phyloP scores from a whole-genome alignment of 2,113 vertebrate genomes.

The Serilophus lunatus region DNA sequence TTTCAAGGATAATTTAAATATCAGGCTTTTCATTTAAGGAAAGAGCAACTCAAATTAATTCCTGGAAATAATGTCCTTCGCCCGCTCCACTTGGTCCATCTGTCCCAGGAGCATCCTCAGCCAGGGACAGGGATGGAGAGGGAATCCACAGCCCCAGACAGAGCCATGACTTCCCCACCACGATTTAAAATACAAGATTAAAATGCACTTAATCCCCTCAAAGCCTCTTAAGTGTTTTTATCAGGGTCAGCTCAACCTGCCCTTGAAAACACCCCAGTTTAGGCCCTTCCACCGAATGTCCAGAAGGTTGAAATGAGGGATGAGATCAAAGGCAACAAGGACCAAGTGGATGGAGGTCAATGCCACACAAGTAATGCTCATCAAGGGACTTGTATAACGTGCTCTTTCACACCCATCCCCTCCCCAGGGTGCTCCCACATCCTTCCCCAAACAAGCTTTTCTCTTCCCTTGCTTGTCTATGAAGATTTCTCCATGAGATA shows the following conservation, averaged over 20 bases:
- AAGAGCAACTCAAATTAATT: conserved; percentile 6
- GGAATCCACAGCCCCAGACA: neutral
- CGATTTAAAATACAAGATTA: conserved; percentile 61
- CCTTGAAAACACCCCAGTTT: conserved; percentile 53
- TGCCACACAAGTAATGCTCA: neutral
- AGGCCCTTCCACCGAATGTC: conserved; percentile 19
- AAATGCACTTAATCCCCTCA: conserved; percentile 63
- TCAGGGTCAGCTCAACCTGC: conserved; percentile 69
- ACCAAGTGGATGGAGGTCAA: neutral
- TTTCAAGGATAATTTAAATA: neutral
- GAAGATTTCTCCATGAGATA: neutral
- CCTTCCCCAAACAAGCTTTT: neutral
- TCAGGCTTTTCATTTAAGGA: conserved; percentile 16
- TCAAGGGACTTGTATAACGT: neutral
- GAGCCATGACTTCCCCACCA: neutral
- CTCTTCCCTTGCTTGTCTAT: neutral
- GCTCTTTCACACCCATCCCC: neutral
- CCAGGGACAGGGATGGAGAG: neutral
- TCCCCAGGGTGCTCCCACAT: neutral
- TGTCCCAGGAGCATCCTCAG: neutral
- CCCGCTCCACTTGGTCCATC: neutral
- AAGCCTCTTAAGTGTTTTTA: conserved; percentile 75
- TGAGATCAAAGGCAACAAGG: neutral
- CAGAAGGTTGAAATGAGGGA: conserved; percentile 20
- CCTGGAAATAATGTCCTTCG: neutral